Conservation (phyloP, 2,797 vertebrate species). For the Alosa sapidissima region DNA sequence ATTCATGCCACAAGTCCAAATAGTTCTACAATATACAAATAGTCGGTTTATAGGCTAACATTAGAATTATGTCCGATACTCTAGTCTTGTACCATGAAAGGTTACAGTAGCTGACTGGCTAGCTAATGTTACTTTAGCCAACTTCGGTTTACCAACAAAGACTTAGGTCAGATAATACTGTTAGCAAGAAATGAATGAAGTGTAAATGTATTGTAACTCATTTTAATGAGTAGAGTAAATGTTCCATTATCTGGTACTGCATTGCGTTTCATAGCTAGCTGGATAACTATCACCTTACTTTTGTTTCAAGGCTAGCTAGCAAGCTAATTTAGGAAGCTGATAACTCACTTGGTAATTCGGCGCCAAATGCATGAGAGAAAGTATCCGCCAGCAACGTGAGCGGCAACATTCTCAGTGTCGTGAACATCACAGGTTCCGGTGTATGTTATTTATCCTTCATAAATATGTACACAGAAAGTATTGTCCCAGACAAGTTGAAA, state of each 20-base stretch:
- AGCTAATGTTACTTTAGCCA: neutral
- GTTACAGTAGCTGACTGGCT: neutral
- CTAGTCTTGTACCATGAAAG: neutral
- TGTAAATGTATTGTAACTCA: neutral
- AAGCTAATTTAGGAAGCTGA: neutral
- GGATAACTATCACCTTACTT: neutral
- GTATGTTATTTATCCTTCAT: neutral
- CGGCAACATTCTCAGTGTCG: neutral
- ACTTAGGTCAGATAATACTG: neutral
- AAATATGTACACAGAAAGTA: neutral
- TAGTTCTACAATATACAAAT: neutral
- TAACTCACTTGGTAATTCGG: constrained; percentile 20
- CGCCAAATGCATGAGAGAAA: neutral
- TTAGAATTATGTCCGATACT: neutral
- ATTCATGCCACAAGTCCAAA: neutral
- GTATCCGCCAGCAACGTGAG: neutral
- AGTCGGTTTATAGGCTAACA: neutral
- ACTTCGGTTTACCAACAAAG: neutral
- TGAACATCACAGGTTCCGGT: neutral
- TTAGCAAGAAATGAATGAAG: neutral
- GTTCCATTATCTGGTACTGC: neutral
- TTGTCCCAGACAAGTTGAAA: neutral
- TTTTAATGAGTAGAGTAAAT: neutral
- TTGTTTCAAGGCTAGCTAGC: neutral
- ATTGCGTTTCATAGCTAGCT: neutral